Evolutionary conservation across 2,113 vertebrate genomes (phyloP), one percentile per base, ranked within the genome.

Genomic region (Lycocorax pyrrhopterus): DNA sequence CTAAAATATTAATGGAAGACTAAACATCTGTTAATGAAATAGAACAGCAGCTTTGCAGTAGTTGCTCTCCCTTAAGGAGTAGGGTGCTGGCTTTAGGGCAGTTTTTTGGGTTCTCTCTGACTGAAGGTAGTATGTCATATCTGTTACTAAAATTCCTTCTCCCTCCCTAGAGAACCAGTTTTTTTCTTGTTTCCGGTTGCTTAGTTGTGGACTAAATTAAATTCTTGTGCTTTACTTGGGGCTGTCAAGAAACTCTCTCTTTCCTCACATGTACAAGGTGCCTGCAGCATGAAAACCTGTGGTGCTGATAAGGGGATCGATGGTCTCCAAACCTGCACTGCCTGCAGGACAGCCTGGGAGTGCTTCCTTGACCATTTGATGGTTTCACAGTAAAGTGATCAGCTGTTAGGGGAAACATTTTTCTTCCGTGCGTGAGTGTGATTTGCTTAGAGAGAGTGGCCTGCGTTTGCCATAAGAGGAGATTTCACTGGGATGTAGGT

Each of bases 141-240:
- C 17, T 67, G 30, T 63, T 51, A 39, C 14, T 56, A 35, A 64
- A 69, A 60, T 72, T 37, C 33, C 10, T 30, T 63, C 55, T 43
- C 23, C 12, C 12, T 71, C 17, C 6, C 15, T 19, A 33, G 49
- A 73, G 12, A 43, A 10, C 2, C 12, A 44, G 0, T 16, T 52
- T 60, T 49, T 89, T 81, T 46, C 43, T 84, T 25, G 1, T 39
- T 94, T 74, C 39, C 27, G 32, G 0, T 66, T 77, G 13, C 60
- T 80, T 5, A 5, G 7, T 64, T 69, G 77, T 66, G 51, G 46
- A 32, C 32, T 67, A 62, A 52, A 69, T 80, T 27, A 49, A 81
- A 71, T 35, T 53, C 16, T 33, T 35, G 18, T 86, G 51, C 52
- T 52, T 79, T 67, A 5, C 29, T 85, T 37, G 17, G 6, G 35